Evolutionary conservation across 2,888 invertebrate genomes (phyloP).

Genomic region (Macroteleia sp.): DNA sequence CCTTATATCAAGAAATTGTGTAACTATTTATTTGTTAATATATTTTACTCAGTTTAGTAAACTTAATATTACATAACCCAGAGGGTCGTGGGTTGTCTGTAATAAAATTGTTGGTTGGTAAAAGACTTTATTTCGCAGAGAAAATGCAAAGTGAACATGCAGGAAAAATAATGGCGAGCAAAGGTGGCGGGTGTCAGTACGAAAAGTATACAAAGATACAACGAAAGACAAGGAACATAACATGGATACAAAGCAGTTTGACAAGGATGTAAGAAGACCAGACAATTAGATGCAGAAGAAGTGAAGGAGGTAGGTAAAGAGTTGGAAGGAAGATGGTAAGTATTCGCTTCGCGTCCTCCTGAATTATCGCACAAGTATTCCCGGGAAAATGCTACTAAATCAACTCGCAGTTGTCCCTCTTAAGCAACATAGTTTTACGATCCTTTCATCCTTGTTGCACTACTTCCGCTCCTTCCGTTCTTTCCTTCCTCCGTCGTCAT

Average conservation of each 20-base stretch:
- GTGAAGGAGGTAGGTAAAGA: conserved; percentile 43
- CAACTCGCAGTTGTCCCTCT: conserved; percentile 70
- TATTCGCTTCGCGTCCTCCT: conserved; percentile 78
- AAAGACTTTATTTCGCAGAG: conserved; percentile 66
- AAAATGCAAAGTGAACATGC: conserved; percentile 70
- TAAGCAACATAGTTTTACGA: conserved; percentile 25
- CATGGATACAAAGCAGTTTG: conserved; percentile 33
- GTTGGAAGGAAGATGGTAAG: conserved; percentile 72
- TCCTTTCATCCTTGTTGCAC: conserved; percentile 46
- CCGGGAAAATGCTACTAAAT: conserved; percentile 78
- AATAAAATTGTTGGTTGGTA: conserved; percentile 64
- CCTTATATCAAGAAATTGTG: too few species aligned
- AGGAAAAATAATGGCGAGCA: conserved; percentile 69
- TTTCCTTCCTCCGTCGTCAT: conserved; percentile 19
- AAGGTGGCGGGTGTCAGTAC: conserved; percentile 40
- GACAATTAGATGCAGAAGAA: conserved; percentile 35
- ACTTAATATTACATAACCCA: conserved; percentile 60
- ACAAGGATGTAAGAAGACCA: conserved; percentile 2
- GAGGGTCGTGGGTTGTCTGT: conserved; percentile 46
- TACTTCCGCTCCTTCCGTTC: conserved; percentile 34
- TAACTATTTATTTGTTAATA: too few species aligned
- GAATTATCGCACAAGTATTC: conserved; percentile 79
- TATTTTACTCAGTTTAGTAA: too few species aligned
- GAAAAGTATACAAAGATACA: conserved; percentile 27
- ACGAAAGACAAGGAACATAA: conserved; percentile 7